Conservation (phyloP, 2,797 vertebrate genomes). For the Champsocephalus esox region DNA sequence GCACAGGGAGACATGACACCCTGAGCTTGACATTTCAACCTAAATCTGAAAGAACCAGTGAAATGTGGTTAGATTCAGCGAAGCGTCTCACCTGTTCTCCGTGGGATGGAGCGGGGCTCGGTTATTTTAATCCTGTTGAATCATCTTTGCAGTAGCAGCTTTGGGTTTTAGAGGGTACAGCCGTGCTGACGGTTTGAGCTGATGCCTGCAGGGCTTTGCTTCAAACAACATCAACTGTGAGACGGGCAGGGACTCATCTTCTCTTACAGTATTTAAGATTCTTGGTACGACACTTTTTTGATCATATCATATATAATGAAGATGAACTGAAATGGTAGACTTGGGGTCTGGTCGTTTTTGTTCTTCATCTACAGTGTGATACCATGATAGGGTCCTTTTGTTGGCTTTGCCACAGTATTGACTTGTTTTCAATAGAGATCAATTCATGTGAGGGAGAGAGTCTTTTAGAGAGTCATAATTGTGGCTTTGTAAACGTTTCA, state of each 20-base stretch:
- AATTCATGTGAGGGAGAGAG: background rate
- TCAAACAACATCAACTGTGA: constrained; percentile 63
- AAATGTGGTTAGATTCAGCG: constrained; percentile 18
- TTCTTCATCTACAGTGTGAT: background rate
- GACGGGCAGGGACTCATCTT: constrained; percentile 49
- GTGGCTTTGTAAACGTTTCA: background rate
- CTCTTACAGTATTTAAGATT: constrained; percentile 40
- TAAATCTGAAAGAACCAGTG: constrained; percentile 31
- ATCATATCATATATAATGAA: constrained; percentile 20
- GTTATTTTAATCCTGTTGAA: constrained; percentile 46
- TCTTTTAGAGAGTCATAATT: background rate
- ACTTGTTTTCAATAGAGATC: constrained; percentile 2
- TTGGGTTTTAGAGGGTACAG: constrained; percentile 56
- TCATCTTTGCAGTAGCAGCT: constrained; percentile 53
- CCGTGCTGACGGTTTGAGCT: constrained; percentile 59
- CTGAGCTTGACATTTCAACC: constrained; percentile 51
- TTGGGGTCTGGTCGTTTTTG: background rate
- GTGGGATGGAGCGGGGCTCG: constrained; percentile 6
- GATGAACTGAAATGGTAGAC: constrained; percentile 18
- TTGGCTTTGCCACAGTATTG: background rate
- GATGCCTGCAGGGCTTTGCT: constrained; percentile 63
- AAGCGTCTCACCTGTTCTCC: constrained; percentile 62
- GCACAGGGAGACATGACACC: constrained; percentile 41
- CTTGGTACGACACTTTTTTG: constrained; percentile 8
- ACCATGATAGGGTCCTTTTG: background rate